phyloP scores from a whole-genome alignment of 2,113 vertebrate species.

The Ptilonorhynchus violaceus region DNA sequence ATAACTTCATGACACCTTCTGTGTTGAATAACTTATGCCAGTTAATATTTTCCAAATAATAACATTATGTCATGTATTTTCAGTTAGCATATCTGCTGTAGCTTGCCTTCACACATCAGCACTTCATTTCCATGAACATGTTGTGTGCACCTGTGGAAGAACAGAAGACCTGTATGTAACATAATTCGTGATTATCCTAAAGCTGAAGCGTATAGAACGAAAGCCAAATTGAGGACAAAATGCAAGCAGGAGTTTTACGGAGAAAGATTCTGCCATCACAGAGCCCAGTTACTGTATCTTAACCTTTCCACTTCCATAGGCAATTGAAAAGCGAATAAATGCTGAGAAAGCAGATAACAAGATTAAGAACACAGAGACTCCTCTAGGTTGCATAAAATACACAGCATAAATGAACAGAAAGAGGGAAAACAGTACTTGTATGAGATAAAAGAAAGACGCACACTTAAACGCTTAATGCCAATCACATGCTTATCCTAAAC shows the following conservation, averaged over 20 bases:
- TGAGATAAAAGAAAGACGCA: not conserved
- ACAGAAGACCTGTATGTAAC: not conserved
- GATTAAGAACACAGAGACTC: constrained; percentile 10
- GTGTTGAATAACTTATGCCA: not conserved
- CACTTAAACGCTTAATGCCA: not conserved
- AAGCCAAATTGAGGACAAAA: not conserved
- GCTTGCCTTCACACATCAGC: not conserved
- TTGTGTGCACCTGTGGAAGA: not conserved
- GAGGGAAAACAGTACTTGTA: not conserved
- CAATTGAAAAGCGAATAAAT: constrained; percentile 33
- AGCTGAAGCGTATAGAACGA: constrained; percentile 19
- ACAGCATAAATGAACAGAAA: not conserved
- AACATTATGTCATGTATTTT: constrained; percentile 15
- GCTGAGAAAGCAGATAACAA: constrained; percentile 32
- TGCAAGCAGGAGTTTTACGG: not conserved
- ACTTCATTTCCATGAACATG: not conserved
- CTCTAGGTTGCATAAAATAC: not conserved
- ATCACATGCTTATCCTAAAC: not conserved
- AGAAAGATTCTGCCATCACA: not conserved
- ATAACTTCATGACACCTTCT: constrained; percentile 8
- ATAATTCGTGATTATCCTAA: not conserved
- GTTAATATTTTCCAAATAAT: not conserved
- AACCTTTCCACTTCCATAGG: not conserved
- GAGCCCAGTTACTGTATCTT: not conserved
- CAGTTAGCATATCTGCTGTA: not conserved